Evolutionary conservation across 2,113 vertebrate genomes (phyloP), one percentile per base, ranked within the genome.

Genomic region (Neoarius graeffei): DNA sequence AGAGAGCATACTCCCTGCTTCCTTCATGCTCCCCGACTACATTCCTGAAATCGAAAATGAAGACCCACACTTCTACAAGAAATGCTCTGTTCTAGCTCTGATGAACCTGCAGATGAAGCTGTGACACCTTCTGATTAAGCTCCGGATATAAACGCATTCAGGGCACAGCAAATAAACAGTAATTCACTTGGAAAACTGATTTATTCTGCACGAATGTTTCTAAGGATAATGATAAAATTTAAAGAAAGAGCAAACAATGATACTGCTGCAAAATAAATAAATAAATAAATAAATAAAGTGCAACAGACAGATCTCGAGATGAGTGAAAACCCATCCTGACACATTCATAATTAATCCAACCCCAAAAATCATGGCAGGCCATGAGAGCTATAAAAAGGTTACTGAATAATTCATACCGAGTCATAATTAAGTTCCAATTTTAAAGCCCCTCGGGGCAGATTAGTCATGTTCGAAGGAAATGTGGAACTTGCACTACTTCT

Each of bases 371-470:
- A 69, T 82, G 82, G 52, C 42, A 66, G 60, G 81, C 54, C 80
- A 88, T 17, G 56, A 77, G 84, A 83, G 52, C 87, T 88, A 85
- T 69, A 84, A 84, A 86, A 88, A 88, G 69, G 74, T 84, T 59
- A 66, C 86, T 90, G 81, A 90, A 90, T 90, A 88, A 90, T 90
- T 56, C 85, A 87, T 59, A 81, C 57, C 5, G 30, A 86, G 74
- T 90, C 81, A 86, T 90, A 90, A 90, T 90, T 90, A 90, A 90
- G 73, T 66, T 79, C 60, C 56, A 85, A 85, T 66, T 85, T 86
- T 73, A 50, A 88, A 66, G 30, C 86, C 85, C 84, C 80, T 77
- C 23, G 71, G 89, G 85, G 52, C 69, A 62, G 81, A 84, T 83
- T 81, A 52, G 20, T 89, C 64, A 82, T 71, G 74, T 59, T 67